Evolutionary conservation across 2,113 vertebrate species (phyloP).

Genomic region (Oostethus manadensis): DNA sequence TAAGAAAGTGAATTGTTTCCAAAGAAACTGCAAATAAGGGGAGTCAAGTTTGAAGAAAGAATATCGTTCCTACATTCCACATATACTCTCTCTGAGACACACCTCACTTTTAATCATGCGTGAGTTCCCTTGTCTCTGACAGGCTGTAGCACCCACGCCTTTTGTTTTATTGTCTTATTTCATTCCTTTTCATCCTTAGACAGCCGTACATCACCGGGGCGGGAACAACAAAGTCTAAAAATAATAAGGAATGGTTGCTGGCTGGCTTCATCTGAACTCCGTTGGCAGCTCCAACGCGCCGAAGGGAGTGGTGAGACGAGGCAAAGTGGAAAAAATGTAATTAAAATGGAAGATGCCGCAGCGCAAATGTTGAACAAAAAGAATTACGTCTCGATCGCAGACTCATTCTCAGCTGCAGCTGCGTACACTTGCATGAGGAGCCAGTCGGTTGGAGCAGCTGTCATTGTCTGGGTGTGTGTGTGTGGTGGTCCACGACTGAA

Average conservation of each 20-base stretch:
- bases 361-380: background rate
- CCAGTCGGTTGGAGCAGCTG: constrained; percentile 30
- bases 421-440: constrained; percentile 23
- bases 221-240: constrained; percentile 2
- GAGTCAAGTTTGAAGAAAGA: background rate
- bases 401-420: constrained; percentile 13
- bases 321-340: background rate
- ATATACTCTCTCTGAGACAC: constrained; percentile 22
- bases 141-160: background rate
- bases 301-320: constrained; percentile 1
- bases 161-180: constrained; percentile 2
- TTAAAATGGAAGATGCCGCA: constrained; percentile 1
- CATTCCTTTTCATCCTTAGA: background rate
- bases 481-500: constrained; percentile 20
- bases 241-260: background rate
- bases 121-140: background rate
- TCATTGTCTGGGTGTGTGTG: background rate
- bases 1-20: background rate
- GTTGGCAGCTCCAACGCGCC: background rate
- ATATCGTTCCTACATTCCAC: constrained; percentile 1
- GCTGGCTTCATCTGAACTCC: background rate
- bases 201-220: constrained; percentile 7
- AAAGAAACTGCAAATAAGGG: background rate
- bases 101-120: constrained; percentile 29
- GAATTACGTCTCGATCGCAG: constrained; percentile 12